These are phyloP conservation scores for Fragum fragum DNA, from an alignment of 2,888 invertebrate species.

Conservation along the genomic window DNA sequence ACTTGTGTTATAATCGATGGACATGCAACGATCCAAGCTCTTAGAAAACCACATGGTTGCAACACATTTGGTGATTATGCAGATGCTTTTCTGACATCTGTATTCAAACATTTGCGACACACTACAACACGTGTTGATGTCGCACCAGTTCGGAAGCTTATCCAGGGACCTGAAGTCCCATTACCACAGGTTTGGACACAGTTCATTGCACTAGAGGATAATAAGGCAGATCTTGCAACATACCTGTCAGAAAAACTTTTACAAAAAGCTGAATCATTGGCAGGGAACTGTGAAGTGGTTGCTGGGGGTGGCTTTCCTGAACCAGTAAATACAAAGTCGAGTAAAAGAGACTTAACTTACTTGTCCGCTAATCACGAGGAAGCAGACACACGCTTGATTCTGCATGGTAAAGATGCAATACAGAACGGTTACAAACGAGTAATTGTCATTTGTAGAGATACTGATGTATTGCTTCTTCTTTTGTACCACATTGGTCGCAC, in stretches of 20 bases:
- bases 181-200: conserved; percentile 45
- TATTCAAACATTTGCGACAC: conserved; percentile 36
- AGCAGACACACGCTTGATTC: conserved; percentile 25
- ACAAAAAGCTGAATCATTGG: neutral
- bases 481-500: conserved; percentile 14
- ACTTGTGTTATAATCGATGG: conserved; percentile 1
- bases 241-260: neutral
- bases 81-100: conserved; percentile 29
- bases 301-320: conserved; percentile 2
- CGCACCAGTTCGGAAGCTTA: conserved; percentile 50
- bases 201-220: conserved; percentile 42
- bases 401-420: conserved; percentile 25
- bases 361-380: conserved; percentile 32
- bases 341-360: conserved; percentile 13
- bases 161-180: conserved; percentile 19
- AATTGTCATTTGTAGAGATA: conserved; percentile 16
- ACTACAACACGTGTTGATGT: conserved; percentile 40
- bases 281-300: conserved; percentile 4
- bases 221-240: conserved; percentile 40
- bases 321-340: conserved; percentile 16
- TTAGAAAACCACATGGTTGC: neutral
- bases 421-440: conserved; percentile 10
- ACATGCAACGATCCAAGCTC: neutral
- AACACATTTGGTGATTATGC: conserved; percentile 1
- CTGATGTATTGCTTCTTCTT: conserved; percentile 29